These are phyloP conservation scores for Drosophila nebulosa DNA, from an alignment of 1,140 invertebrate species.

Conservation along the genomic window DNA sequence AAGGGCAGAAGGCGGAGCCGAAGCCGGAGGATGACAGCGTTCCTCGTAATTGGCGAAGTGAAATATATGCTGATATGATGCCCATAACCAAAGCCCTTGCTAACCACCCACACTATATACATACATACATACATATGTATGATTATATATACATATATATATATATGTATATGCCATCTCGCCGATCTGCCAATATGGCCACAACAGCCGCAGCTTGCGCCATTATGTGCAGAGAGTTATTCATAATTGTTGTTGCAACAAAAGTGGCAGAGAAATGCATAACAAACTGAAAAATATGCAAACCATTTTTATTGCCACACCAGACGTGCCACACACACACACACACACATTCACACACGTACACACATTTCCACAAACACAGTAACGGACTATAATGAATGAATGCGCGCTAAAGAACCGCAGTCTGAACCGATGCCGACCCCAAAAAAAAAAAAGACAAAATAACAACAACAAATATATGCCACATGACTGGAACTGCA, in stretches of 20 bases:
- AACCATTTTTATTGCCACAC: conserved; percentile 76
- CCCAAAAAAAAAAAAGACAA: conserved; percentile 44
- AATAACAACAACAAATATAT: conserved; percentile 60
- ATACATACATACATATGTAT: not conserved
- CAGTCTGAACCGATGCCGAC: conserved; percentile 56
- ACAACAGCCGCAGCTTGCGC: conserved; percentile 39
- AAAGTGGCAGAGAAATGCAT: conserved; percentile 73
- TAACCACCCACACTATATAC: conserved; percentile 5
- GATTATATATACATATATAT: not conserved
- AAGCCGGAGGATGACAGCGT: conserved; percentile 2
- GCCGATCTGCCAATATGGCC: conserved; percentile 29
- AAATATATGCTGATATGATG: conserved; percentile 43
- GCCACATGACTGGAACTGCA: conserved; percentile 45
- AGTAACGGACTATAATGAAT: conserved; percentile 61
- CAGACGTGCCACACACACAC: conserved; percentile 39
- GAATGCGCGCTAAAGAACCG: conserved; percentile 73
- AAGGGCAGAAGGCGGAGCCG: not conserved
- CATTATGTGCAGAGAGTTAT: conserved; percentile 67
- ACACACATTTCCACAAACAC: not conserved
- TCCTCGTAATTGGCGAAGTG: conserved; percentile 64
- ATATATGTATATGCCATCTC: not conserved
- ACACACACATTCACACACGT: conserved; percentile 10
- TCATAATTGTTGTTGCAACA: conserved; percentile 75
- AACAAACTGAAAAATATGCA: conserved; percentile 77
- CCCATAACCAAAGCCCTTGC: conserved; percentile 6